Percentiles rank a stretch among this genome's conserved stretches.
phyloP scores from a whole-genome alignment of 2,888 invertebrate species.

The Xestia rhomboidea region DNA sequence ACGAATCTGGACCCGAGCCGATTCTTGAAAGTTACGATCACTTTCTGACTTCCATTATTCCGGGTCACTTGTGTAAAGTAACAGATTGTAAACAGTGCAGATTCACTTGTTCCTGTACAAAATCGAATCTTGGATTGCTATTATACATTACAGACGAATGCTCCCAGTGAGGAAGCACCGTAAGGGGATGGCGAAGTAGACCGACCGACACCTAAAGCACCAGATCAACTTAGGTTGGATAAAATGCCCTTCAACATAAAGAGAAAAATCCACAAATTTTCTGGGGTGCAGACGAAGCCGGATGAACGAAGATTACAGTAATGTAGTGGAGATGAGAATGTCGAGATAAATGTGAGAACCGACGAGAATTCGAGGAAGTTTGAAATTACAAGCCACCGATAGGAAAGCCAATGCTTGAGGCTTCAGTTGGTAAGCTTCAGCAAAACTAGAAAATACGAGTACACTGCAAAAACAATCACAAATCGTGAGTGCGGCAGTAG shows the following conservation, averaged over 20 bases:
- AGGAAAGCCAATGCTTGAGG: background rate
- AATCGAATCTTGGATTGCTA: background rate
- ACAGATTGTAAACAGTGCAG: background rate
- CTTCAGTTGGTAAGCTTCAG: too few relatives aligned
- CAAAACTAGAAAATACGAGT: too few relatives aligned
- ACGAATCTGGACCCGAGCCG: background rate
- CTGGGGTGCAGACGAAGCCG: background rate
- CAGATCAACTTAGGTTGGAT: background rate
- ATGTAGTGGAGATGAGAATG: background rate
- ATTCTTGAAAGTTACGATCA: slow-evolving; percentile 13
- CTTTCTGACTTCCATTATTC: background rate
- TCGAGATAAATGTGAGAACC: background rate
- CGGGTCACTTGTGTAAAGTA: background rate
- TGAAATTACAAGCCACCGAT: background rate
- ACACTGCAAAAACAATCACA: too few relatives aligned
- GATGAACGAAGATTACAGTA: background rate
- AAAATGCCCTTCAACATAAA: background rate
- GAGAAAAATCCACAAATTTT: background rate
- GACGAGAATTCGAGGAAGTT: background rate
- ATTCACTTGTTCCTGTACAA: background rate
- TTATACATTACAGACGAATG: background rate
- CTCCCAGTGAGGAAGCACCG: too few relatives aligned
- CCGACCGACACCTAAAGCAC: background rate
- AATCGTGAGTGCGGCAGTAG: too few relatives aligned
- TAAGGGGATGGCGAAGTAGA: background rate